Percentiles rank a stretch among this genome's conserved stretches.
These are phyloP conservation scores for Coptodon bakossiorum DNA, from an alignment of 2,113 vertebrate species.

Conservation along the genomic window DNA sequence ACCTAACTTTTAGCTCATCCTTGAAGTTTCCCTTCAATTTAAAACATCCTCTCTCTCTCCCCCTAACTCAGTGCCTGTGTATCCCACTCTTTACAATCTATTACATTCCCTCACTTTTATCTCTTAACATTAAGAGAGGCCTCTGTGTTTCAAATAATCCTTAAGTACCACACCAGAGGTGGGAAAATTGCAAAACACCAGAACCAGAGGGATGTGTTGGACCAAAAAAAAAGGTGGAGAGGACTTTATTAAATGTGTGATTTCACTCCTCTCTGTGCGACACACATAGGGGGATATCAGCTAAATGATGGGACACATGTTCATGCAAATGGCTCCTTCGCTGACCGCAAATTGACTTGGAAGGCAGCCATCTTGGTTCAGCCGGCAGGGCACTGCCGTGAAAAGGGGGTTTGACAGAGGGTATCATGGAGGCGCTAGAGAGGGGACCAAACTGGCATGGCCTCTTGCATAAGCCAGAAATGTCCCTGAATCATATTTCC, in stretches of 20 bases:
- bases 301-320: slow-evolving; percentile 61
- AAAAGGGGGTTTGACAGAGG: neutral
- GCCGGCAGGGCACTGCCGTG: slow-evolving; percentile 8
- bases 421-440: neutral
- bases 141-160: slow-evolving; percentile 30
- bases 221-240: neutral
- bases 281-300: slow-evolving; percentile 47
- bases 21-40: neutral
- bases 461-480: neutral
- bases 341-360: slow-evolving; percentile 65
- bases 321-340: slow-evolving; percentile 55
- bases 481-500: neutral
- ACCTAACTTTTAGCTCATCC: neutral
- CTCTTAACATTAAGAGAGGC: neutral
- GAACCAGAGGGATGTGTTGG: slow-evolving; percentile 14
- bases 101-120: slow-evolving; percentile 13
- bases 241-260: slow-evolving; percentile 38
- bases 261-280: slow-evolving; percentile 35
- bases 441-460: neutral
- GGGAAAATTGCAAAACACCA: slow-evolving; percentile 2
- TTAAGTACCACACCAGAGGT: slow-evolving; percentile 8
- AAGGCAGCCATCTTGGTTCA: slow-evolving; percentile 57
- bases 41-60: neutral
- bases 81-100: slow-evolving; percentile 10
- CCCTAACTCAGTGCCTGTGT: neutral